phyloP scores from a whole-genome alignment of 2,888 invertebrate species.

The Dorcus hopei region DNA sequence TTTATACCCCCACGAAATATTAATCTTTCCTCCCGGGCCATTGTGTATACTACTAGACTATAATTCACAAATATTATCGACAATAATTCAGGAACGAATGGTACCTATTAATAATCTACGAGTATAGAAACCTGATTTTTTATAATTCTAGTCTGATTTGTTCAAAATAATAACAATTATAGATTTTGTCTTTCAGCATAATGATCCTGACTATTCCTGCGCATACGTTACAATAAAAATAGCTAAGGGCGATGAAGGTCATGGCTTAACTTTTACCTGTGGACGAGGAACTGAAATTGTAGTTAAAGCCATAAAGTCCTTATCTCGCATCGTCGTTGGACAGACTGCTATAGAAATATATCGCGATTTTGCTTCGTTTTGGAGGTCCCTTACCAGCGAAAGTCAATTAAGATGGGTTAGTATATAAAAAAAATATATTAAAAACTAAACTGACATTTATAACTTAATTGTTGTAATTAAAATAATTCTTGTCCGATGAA shows the following conservation, averaged over 20 bases:
- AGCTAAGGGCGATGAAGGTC: constrained; percentile 63
- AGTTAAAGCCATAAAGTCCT: constrained; percentile 68
- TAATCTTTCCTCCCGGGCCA: too few species aligned
- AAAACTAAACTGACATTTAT: neutral
- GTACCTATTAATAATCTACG: too few species aligned
- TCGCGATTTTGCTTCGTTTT: constrained; percentile 73
- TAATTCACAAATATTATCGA: too few species aligned
- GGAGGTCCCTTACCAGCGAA: constrained; percentile 80
- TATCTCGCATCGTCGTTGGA: constrained; percentile 69
- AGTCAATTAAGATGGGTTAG: constrained; percentile 88
- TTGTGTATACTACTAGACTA: too few species aligned
- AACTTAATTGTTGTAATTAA: too few species aligned
- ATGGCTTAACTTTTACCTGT: constrained; percentile 83
- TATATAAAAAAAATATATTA: neutral
- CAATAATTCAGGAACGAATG: too few species aligned
- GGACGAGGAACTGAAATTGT: constrained; percentile 89
- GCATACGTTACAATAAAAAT: constrained; percentile 83
- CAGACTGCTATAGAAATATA: constrained; percentile 69
- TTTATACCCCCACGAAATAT: too few species aligned
- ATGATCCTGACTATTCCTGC: constrained; percentile 87
- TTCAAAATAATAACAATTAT: too few species aligned
- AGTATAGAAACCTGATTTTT: too few species aligned
- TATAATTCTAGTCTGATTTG: too few species aligned
- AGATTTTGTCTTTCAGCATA: constrained; percentile 58
- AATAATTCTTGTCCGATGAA: too few species aligned